These are phyloP conservation scores for Argyresthia albistria DNA, from an alignment of 2,888 invertebrate species.

Conservation along the genomic window DNA sequence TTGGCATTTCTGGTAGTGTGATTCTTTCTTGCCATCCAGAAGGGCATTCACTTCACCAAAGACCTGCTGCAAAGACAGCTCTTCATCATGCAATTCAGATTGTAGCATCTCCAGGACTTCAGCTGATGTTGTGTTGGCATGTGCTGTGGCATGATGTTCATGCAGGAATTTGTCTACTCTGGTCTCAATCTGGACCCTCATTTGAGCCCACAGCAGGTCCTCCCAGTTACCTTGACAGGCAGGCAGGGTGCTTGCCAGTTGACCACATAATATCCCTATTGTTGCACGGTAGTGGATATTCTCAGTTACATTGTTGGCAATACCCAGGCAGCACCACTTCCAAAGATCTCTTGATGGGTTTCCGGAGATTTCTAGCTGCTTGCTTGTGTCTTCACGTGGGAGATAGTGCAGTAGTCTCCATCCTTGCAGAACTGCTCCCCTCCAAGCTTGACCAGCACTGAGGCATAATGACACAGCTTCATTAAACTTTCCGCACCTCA, in stretches of 20 bases:
- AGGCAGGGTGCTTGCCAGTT: slow-evolving; percentile 82
- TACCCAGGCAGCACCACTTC: slow-evolving; percentile 81
- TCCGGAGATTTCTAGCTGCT: slow-evolving; percentile 79
- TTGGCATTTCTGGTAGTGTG: slow-evolving; percentile 84
- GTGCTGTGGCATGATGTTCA: slow-evolving; percentile 58
- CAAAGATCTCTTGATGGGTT: slow-evolving; percentile 87
- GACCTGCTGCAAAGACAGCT: slow-evolving; percentile 50
- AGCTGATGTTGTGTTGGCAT: slow-evolving; percentile 50
- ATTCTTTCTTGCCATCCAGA: slow-evolving; percentile 71
- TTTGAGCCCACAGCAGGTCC: slow-evolving; percentile 91
- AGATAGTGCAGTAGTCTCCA: slow-evolving; percentile 92
- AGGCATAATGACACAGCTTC: slow-evolving; percentile 88
- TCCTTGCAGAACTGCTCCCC: slow-evolving; percentile 91
- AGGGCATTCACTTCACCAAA: slow-evolving; percentile 57
- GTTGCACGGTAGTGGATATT: slow-evolving; percentile 76
- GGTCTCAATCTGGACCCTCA: slow-evolving; percentile 86
- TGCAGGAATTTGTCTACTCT: slow-evolving; percentile 79
- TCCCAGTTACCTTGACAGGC: slow-evolving; percentile 87
- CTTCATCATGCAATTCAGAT: slow-evolving; percentile 42
- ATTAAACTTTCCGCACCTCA: slow-evolving; percentile 89
- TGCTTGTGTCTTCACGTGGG: slow-evolving; percentile 72
- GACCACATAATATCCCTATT: slow-evolving; percentile 86
- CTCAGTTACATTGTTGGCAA: slow-evolving; percentile 68
- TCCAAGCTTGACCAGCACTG: slow-evolving; percentile 92
- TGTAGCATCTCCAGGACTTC: slow-evolving; percentile 55